Percentiles rank a stretch among this genome's conserved stretches.
phyloP scores from a whole-genome alignment of 2,888 invertebrate species.

The Rhyacophila evoluta region DNA sequence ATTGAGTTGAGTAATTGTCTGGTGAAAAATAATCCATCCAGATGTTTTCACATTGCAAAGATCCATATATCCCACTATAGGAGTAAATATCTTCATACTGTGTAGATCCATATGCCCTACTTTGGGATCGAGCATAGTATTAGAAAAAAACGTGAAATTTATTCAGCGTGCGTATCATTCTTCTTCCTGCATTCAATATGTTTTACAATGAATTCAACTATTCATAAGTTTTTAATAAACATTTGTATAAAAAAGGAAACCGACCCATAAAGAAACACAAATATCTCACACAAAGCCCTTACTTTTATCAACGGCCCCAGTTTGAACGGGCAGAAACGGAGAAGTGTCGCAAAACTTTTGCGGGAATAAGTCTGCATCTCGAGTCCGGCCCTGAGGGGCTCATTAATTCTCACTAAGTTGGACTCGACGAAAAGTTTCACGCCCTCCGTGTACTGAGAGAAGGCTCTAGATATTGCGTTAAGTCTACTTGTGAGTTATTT shows the following conservation, averaged over 20 bases:
- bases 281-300: not conserved
- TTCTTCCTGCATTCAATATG: too few relatives aligned
- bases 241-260: not conserved
- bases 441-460: not conserved
- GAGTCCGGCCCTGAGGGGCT: slow-evolving; percentile 11
- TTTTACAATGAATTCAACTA: too few relatives aligned
- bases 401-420: slow-evolving; percentile 22
- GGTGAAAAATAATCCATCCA: too few relatives aligned
- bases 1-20: too few relatives aligned
- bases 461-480: not conserved
- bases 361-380: slow-evolving; percentile 22
- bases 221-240: too few relatives aligned
- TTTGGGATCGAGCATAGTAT: too few relatives aligned
- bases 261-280: not conserved
- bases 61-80: too few relatives aligned
- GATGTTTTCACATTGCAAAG: too few relatives aligned
- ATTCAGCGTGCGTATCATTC: too few relatives aligned
- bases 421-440: slow-evolving; percentile 1
- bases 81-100: too few relatives aligned
- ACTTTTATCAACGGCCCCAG: slow-evolving; percentile 9
- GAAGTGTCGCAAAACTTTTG: slow-evolving; percentile 12
- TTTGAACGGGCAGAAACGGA: not conserved
- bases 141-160: too few relatives aligned
- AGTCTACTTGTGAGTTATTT: not conserved
- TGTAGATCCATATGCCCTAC: too few relatives aligned